phyloP scores from a whole-genome alignment of 2,797 vertebrate species.

The Babyrousa celebensis region DNA sequence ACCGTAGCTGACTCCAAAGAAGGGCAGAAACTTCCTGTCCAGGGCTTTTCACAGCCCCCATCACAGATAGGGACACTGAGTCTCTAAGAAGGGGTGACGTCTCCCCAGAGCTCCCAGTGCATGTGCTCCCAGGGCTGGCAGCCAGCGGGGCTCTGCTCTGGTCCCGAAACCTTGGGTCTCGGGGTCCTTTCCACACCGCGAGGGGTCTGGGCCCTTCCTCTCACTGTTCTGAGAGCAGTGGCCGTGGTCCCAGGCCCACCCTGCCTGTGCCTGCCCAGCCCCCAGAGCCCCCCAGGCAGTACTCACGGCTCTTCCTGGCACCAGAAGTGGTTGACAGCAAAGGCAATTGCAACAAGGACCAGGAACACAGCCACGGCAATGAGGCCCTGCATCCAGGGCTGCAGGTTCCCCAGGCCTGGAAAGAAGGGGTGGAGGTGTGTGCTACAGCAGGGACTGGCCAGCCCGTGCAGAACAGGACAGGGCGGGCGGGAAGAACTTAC shows the following conservation, averaged over 20 bases:
- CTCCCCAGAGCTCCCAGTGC: no score
- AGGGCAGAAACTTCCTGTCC: not conserved
- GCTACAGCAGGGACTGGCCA: not conserved
- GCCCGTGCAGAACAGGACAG: not conserved
- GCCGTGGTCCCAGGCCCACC: not conserved
- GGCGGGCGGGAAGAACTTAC: no score
- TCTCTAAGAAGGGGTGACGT: not conserved
- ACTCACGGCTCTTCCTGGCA: constrained; percentile 90
- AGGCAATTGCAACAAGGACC: constrained; percentile 90
- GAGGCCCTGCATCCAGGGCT: constrained; percentile 94
- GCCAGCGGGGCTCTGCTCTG: not conserved
- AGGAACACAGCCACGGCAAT: constrained; percentile 92
- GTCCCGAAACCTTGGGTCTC: not conserved
- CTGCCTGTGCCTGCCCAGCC: not conserved
- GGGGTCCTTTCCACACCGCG: not conserved
- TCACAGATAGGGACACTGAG: not conserved
- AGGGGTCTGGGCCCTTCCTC: not conserved
- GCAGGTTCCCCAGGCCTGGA: constrained; percentile 85
- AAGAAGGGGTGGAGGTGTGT: not conserved
- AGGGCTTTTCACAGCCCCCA: not conserved
- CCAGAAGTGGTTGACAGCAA: constrained; percentile 94
- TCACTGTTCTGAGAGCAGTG: not conserved
- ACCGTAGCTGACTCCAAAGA: not conserved
- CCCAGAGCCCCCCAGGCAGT: fast-evolving
- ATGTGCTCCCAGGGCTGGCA: not conserved